These are phyloP conservation scores for Molanna angustata DNA, from an alignment of 2,888 invertebrate species.

Conservation along the genomic window DNA sequence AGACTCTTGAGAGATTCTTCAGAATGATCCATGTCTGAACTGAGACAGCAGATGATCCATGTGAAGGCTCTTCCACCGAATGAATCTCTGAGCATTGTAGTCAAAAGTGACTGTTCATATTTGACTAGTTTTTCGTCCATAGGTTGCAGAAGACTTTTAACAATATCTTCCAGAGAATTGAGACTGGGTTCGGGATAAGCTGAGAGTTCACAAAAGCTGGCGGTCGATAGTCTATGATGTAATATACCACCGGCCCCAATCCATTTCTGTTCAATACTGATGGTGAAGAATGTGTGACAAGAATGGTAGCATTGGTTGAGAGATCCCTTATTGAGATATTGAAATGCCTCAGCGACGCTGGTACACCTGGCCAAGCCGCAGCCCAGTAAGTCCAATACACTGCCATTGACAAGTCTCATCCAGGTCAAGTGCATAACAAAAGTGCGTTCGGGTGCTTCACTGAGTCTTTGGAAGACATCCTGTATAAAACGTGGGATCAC, in stretches of 20 bases:
- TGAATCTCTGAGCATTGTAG: conserved; percentile 68
- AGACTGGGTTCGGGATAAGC: conserved; percentile 62
- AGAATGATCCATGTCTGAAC: conserved; percentile 64
- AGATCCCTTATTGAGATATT: conserved; percentile 67
- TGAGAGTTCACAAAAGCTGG: conserved; percentile 69
- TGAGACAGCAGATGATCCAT: conserved; percentile 69
- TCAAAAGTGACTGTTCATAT: conserved; percentile 66
- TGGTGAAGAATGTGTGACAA: conserved; percentile 67
- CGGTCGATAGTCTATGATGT: conserved; percentile 69
- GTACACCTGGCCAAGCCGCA: conserved; percentile 54
- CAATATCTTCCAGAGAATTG: conserved; percentile 64
- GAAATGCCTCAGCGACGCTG: conserved; percentile 70
- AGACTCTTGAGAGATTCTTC: conserved; percentile 68
- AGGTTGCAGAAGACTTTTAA: conserved; percentile 55
- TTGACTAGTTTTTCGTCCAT: conserved; percentile 54
- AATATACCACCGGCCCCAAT: conserved; percentile 63
- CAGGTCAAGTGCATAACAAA: conserved; percentile 68
- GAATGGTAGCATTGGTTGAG: conserved; percentile 55
- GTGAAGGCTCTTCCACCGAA: conserved; percentile 76
- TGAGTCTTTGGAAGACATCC: conserved; percentile 66
- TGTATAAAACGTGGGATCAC: conserved; percentile 69
- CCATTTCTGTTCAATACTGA: conserved; percentile 74
- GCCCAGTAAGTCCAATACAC: conserved; percentile 59
- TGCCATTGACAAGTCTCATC: conserved; percentile 70
- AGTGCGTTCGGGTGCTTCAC: conserved; percentile 62